Evolutionary conservation across 2,113 vertebrate genomes (phyloP).

Genomic region (Mus pahari): DNA sequence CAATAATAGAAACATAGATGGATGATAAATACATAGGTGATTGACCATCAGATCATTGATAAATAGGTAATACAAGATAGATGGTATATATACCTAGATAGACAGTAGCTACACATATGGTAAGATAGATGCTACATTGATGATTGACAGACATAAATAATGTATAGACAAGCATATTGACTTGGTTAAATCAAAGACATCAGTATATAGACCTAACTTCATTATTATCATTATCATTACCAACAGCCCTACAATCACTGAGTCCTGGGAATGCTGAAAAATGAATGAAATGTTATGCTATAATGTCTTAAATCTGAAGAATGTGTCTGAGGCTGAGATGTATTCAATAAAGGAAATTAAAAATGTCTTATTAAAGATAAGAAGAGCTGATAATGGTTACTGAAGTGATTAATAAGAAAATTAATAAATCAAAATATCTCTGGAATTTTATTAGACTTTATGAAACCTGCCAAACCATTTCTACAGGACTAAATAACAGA

Average conservation of each 20-base stretch:
- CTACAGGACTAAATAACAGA: neutral
- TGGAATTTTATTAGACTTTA: neutral
- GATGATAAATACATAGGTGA: neutral
- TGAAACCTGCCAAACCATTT: neutral
- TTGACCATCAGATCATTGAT: neutral
- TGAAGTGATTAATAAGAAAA: neutral
- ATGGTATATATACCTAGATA: neutral
- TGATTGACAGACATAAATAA: neutral
- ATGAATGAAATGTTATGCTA: neutral
- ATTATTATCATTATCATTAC: no score
- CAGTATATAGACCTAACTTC: neutral
- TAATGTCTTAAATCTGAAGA: neutral
- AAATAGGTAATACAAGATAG: neutral
- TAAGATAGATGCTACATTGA: neutral
- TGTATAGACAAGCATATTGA: neutral
- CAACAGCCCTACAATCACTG: neutral
- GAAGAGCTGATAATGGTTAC: neutral
- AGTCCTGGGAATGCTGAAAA: neutral
- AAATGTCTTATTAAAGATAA: neutral
- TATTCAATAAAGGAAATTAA: neutral
- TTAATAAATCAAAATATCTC: neutral
- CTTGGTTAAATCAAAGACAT: neutral
- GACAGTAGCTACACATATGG: neutral
- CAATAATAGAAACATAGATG: neutral
- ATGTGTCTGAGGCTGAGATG: neutral